phyloP scores from a whole-genome alignment of 2,888 invertebrate genomes.

The Sarcophaga variegata region DNA sequence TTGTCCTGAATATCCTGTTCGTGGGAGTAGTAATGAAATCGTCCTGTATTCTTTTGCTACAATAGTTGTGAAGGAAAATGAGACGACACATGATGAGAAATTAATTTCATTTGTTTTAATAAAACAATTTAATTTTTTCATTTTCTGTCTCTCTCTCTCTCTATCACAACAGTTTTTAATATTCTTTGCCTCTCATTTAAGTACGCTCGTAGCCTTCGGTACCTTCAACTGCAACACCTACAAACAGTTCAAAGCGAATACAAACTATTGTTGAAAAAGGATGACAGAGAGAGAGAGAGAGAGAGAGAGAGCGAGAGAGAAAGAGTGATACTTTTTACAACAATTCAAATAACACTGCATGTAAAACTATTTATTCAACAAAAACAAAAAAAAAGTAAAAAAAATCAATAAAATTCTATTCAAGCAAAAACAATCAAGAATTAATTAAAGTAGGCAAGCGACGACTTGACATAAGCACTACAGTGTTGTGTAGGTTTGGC shows the following conservation, averaged over 20 bases:
- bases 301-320: no score
- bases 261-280: neutral
- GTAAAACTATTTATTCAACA: conserved; percentile 13
- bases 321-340: neutral
- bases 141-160: no score
- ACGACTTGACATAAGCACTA: neutral
- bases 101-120: no score
- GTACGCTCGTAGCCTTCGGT: neutral
- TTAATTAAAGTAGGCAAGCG: neutral
- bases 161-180: no score
- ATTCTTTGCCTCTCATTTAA: neutral
- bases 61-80: no score
- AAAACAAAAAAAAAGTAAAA: neutral
- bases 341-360: neutral
- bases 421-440: conserved; percentile 6
- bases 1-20: no score
- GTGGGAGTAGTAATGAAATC: no score
- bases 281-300: neutral
- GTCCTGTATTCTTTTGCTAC: no score
- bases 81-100: no score
- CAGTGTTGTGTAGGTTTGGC: neutral
- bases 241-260: no score
- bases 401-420: conserved; percentile 44
- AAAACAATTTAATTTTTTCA: no score
- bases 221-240: neutral